Percentiles rank a stretch among this genome's conserved stretches.
phyloP scores from a whole-genome alignment of 2,113 vertebrate species.

The Danio rerio region DNA sequence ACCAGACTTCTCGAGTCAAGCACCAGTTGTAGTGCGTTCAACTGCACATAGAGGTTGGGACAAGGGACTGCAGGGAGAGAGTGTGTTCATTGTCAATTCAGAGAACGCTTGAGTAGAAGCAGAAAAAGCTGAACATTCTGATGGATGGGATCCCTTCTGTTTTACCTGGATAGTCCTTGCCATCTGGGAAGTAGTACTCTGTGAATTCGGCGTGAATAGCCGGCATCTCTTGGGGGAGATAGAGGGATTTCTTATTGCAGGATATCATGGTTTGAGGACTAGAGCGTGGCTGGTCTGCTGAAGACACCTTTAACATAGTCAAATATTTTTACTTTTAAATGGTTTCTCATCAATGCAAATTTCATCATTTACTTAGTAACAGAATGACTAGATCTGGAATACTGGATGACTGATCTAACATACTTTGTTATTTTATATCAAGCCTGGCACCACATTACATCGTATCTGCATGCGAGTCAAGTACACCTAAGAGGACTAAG shows the following conservation, averaged over 20 bases:
- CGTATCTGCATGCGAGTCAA: no score
- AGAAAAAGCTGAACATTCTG: not conserved
- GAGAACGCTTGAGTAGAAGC: not conserved
- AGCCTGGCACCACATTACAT: not conserved
- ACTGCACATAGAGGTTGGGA: conserved; percentile 92
- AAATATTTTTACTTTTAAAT: not conserved
- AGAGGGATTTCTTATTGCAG: conserved; percentile 97
- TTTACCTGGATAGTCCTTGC: conserved; percentile 96
- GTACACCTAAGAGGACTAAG: no score
- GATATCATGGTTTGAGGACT: conserved; percentile 96
- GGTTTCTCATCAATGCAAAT: not conserved
- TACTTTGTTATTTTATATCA: fast-evolving
- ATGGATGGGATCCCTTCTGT: not conserved
- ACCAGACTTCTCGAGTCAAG: conserved; percentile 94
- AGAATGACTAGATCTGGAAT: no score
- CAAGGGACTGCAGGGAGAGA: conserved; percentile 84
- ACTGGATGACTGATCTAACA: no score
- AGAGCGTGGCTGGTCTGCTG: conserved; percentile 92
- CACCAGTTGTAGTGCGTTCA: conserved; percentile 95
- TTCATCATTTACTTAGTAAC: no score
- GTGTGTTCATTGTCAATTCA: conserved; percentile 1
- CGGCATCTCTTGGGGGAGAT: conserved; percentile 97
- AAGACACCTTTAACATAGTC: conserved; percentile 84
- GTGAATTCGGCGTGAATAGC: conserved; percentile 97
- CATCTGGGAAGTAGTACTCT: conserved; percentile 98